phyloP scores from a whole-genome alignment of 2,797 vertebrate genomes.

The Nothura maculosa region DNA sequence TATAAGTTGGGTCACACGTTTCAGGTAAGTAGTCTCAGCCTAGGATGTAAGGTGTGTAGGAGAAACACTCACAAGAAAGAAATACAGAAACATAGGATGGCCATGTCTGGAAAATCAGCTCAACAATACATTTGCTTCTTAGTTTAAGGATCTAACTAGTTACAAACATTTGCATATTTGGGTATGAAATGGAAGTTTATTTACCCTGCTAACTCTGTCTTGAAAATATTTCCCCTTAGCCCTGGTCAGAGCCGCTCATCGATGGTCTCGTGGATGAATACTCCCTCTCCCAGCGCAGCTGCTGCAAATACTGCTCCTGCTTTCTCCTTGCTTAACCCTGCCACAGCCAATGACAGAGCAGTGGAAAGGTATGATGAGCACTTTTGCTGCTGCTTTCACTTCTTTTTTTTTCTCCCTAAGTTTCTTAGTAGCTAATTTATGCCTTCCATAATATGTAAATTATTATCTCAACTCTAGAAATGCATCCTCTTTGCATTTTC shows the following conservation, averaged over 20 bases:
- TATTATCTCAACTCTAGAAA: background rate
- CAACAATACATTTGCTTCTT: background rate
- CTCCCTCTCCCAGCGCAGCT: constrained; percentile 38
- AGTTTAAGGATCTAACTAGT: background rate
- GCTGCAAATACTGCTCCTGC: constrained; percentile 27
- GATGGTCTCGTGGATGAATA: constrained; percentile 84
- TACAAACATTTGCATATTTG: background rate
- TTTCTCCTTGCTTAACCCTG: constrained; percentile 44
- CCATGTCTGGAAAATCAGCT: background rate
- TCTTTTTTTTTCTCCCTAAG: background rate
- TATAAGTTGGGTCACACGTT: constrained; percentile 20
- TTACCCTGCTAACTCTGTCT: background rate
- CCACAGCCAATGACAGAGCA: constrained; percentile 74
- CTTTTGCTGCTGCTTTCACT: constrained; percentile 77
- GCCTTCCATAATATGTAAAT: background rate
- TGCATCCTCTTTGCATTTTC: accelerated
- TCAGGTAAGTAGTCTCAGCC: background rate
- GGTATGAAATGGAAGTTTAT: background rate
- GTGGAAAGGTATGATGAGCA: constrained; percentile 84
- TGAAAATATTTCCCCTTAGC: constrained; percentile 37
- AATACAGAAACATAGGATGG: background rate
- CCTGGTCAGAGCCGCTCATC: constrained; percentile 76
- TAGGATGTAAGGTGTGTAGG: background rate
- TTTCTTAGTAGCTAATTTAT: background rate
- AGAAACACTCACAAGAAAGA: background rate